Base-by-base conservation (phyloP, 2,888 invertebrate species). In the Agrochola litura region DNA sequence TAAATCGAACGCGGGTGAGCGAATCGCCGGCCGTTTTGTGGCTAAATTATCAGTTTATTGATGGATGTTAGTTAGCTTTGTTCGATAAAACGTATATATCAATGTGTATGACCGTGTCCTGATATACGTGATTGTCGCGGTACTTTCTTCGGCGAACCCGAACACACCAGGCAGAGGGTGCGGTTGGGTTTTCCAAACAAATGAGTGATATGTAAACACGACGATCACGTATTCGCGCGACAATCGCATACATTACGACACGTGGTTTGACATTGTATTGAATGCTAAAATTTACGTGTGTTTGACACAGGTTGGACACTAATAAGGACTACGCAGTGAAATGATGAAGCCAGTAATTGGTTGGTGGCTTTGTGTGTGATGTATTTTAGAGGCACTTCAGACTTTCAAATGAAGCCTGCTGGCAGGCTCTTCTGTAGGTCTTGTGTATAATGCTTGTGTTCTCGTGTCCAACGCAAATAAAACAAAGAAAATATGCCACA, bases 401-500 rank as follows among this genome's bases (percentile, higher is more conserved):
- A n/a, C 25, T 52, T 58, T 25, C n/a, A 58, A n/a, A 10, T 3
- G 43, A 41, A 30, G 10, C 0, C 19, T 30, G 19, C 16, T 22
- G 10, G 19, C 9, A 37, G 14, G 46, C 10, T 16, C 22, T 41
- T 74, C 1, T 74, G 19, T 4, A 75, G 14, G 14, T 73, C 5
- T 49, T 25, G 14, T 58, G 3, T 76, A 30, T 22, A 6, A 6
- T 12, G 19, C 46, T 2, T 30, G 22, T 37, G 56, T 67, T 9
- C 56, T n/a, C 6, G 22, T 74, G 30, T 25, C 19, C 16, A 79
- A 49, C 25, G 25, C 10, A 22, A 5, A 46, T 22, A 63, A 83
- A 54, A 46, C 10, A 60, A 77, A 83, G 74, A 74, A 78, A 83
- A 73, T 86, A 74, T 86, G 83, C 84, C 86, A 83, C 70, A 12